Base-by-base conservation (phyloP, 1,140 invertebrate species). In the Pantala flavescens region DNA sequence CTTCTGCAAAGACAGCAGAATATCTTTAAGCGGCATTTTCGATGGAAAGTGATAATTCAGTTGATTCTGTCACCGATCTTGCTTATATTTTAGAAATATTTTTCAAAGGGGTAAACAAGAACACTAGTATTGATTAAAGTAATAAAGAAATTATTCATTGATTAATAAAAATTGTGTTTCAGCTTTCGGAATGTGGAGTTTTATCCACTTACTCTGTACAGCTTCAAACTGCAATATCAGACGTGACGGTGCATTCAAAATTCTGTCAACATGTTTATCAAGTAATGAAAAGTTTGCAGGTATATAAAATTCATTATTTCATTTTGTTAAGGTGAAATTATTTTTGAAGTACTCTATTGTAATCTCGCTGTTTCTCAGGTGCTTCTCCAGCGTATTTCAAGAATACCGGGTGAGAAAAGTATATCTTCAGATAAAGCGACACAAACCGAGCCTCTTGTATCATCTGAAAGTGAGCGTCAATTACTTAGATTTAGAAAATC, bases 181-280 rank as follows among this genome's bases (percentile, higher is more conserved):
- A 76, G 75, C 49, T 76, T n/a, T 42, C 75, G 71, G 75, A 76
- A 76, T 76, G 75, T 42, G 73, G 73, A 7, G 24, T 76, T n/a
- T 19, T 76, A 23, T 72, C 72, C 0, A 74, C 73, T 21, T 76
- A 76, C 43, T 76, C 75, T 36, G 75, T 76, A 19, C 75, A 76
- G 73, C 73, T 76, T 0, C 75, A 76, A 42, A 63, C 55, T 1
- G 24, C 73, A 21, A 28, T 55, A 16, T 55, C 73, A n/a, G 75
- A 76, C 71, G 73, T 74, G 43, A 24, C 36, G 19, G 28, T 76
- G 3, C 75, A 74, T 24, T 28, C 71, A 10, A 74, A 74, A 19
- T 76, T 74, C 70, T 55, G 71, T 16, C 55, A 21, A 71, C 23
- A 74, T 23, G 55, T 76, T 5, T 49, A 74, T 14, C 73, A 76